A percentile compares a stretch with the other conserved stretches of the same genome.
Evolutionary conservation across 2,797 vertebrate species (phyloP).

Genomic region (Hoplostethus mediterraneus): DNA sequence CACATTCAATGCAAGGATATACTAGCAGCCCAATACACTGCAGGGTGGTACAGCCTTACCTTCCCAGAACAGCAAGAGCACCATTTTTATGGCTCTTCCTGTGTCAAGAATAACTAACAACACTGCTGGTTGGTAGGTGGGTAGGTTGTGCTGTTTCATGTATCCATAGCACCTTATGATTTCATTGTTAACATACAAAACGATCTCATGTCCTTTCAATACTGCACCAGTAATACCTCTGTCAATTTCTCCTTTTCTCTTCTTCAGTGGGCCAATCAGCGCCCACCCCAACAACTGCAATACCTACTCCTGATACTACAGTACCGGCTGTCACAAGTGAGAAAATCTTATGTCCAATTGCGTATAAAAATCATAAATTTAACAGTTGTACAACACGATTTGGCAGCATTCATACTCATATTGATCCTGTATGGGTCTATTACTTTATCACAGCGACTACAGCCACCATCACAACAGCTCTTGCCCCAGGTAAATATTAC

Average conservation of each 20-base stretch:
- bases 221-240: not conserved
- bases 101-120: too few relatives aligned
- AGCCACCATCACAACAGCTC: too few relatives aligned
- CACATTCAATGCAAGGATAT: not conserved
- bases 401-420: not conserved
- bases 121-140: not conserved
- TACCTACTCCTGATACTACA: not conserved
- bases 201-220: not conserved
- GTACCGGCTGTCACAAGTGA: not conserved
- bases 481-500: too few relatives aligned
- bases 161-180: not conserved
- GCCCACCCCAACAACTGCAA: not conserved
- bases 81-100: not conserved
- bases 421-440: too few relatives aligned
- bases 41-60: not conserved
- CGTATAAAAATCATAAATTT: not conserved
- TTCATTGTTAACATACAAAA: not conserved
- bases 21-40: too few relatives aligned
- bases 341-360: not conserved
- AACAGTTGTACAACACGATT: not conserved
- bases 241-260: not conserved
- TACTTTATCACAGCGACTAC: too few relatives aligned
- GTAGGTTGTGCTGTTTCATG: not conserved
- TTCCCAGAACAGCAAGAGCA: not conserved
- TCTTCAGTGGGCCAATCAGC: not conserved